Conservation (phyloP, 2,888 invertebrate species). For the Daptonema setosum region DNA sequence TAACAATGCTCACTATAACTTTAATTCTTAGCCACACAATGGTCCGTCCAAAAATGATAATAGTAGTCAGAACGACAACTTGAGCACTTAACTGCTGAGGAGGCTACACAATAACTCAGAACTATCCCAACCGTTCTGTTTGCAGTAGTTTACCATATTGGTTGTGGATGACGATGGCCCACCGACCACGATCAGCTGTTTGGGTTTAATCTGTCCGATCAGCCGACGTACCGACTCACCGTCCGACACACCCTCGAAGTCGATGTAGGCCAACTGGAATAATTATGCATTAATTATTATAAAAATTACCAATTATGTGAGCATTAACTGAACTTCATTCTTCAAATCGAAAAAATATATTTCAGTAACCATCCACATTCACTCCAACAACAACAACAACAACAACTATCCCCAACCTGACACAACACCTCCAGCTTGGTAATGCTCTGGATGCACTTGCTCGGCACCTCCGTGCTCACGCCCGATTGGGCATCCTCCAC, state of each 20-base stretch:
- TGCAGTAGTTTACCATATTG: conserved; percentile 38
- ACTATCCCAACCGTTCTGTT: not conserved
- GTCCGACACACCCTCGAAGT: conserved; percentile 67
- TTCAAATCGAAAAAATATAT: no score
- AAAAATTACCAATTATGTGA: no score
- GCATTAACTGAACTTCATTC: no score
- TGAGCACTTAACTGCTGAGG: no score
- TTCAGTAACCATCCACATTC: no score
- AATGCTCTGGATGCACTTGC: conserved; percentile 21
- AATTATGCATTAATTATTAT: not conserved
- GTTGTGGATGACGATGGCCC: conserved; percentile 49
- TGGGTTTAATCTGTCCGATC: conserved; percentile 46
- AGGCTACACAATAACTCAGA: no score
- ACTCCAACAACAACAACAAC: no score
- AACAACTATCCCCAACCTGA: no score
- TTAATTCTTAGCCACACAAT: no score
- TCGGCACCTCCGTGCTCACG: conserved; percentile 17
- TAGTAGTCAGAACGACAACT: no score
- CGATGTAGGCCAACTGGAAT: conserved; percentile 48
- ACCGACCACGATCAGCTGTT: conserved; percentile 54
- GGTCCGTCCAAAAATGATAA: no score
- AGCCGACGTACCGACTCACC: conserved; percentile 47
- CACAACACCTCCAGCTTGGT: conserved; percentile 21
- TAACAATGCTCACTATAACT: no score
- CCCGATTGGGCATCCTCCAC: conserved; percentile 5